A percentile compares a stretch with the other conserved stretches of the same genome.
These are phyloP conservation scores for Acleris emargana DNA, from an alignment of 2,888 invertebrate species.

Conservation along the genomic window DNA sequence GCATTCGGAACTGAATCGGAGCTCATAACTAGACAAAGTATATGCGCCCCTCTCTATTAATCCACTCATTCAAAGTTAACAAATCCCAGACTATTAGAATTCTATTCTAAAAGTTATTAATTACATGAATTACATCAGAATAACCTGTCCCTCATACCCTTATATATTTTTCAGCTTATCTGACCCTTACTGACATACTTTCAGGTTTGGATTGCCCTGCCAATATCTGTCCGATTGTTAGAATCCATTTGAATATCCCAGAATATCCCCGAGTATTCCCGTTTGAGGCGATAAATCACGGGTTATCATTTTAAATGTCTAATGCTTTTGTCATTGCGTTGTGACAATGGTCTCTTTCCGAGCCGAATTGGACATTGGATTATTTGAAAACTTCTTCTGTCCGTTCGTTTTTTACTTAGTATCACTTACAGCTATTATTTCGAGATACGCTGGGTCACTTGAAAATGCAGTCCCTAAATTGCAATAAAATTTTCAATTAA, in stretches of 20 bases:
- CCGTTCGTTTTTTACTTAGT: no score
- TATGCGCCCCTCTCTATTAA: no score
- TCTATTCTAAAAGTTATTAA: no score
- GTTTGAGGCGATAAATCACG: constrained; percentile 13
- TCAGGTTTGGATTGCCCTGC: not conserved
- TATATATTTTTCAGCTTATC: constrained; percentile 10
- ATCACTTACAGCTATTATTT: no score
- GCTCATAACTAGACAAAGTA: no score
- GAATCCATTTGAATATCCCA: constrained; percentile 10
- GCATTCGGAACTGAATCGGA: no score
- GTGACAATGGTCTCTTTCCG: not conserved
- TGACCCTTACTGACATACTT: constrained; percentile 20
- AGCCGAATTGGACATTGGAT: not conserved
- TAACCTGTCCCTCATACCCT: constrained; percentile 3
- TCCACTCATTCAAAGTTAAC: no score
- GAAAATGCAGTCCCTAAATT: no score
- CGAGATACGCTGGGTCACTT: no score
- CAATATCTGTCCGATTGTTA: constrained; percentile 7
- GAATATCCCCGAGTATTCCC: not conserved
- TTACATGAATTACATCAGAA: not conserved
- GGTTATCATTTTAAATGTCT: constrained; percentile 16
- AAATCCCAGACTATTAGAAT: no score
- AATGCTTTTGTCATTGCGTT: constrained; percentile 3
- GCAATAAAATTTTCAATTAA: no score
- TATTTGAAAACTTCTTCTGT: no score